Conservation (phyloP, 2,888 invertebrate genomes). For the Dryomyza anilis region DNA sequence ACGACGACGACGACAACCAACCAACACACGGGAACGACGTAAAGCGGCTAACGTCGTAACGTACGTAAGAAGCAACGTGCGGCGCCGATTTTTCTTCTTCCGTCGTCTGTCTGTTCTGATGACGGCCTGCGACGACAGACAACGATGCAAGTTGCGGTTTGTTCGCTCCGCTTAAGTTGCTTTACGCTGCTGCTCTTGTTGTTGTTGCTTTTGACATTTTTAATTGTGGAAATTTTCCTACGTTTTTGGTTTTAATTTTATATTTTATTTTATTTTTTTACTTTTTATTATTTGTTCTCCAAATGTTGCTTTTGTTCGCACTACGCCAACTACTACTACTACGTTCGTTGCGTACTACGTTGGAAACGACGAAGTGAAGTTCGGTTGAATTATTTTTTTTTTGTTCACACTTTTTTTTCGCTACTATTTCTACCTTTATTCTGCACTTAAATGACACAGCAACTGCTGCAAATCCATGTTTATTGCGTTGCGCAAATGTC, state of each 20-base stretch:
- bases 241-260: not conserved
- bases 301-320: conserved; percentile 10
- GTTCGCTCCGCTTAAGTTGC: too few species aligned
- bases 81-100: too few species aligned
- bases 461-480: conserved; percentile 13
- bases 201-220: conserved; percentile 16
- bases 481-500: too few species aligned
- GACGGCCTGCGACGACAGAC: too few species aligned
- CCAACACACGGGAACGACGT: too few species aligned
- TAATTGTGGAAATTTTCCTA: conserved; percentile 5
- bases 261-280: conserved; percentile 6
- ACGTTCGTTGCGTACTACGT: conserved; percentile 17
- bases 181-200: too few species aligned
- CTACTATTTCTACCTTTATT: too few species aligned
- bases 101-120: too few species aligned
- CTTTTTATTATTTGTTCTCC: conserved; percentile 1
- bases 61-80: conserved; percentile 14
- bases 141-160: too few species aligned
- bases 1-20: too few species aligned
- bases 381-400: conserved; percentile 18
- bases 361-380: conserved; percentile 21
- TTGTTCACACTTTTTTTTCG: too few species aligned
- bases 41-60: too few species aligned
- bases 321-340: conserved; percentile 16
- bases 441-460: conserved; percentile 12